These are phyloP conservation scores for Astyanax mexicanus DNA, from an alignment of 2,797 vertebrate species.

Conservation along the genomic window DNA sequence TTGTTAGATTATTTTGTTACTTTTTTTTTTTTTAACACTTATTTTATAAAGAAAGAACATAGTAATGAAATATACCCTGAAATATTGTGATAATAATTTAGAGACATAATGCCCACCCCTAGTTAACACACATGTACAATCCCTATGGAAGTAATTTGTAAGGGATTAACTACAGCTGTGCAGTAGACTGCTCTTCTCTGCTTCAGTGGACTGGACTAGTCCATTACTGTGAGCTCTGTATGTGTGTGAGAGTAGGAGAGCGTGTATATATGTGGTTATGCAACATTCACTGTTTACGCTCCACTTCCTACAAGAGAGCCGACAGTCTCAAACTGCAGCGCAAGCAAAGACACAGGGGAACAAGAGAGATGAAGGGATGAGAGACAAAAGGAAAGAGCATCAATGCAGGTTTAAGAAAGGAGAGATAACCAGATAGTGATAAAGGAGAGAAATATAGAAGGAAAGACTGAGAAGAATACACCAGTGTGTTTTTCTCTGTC, in stretches of 20 bases:
- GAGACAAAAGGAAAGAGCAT: neutral
- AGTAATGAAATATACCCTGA: too few species aligned
- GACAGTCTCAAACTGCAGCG: neutral
- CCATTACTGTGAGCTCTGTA: neutral
- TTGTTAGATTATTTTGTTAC: too few species aligned
- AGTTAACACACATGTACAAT: neutral
- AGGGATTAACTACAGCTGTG: neutral
- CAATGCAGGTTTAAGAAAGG: neutral
- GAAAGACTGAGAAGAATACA: too few species aligned
- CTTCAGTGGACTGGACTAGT: neutral
- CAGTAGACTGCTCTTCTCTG: neutral
- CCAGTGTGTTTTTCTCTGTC: neutral
- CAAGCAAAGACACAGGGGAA: neutral
- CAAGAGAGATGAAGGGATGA: neutral
- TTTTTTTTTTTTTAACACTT: too few species aligned
- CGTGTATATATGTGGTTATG: constrained; percentile 18
- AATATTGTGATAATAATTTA: too few species aligned
- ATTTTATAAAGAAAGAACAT: too few species aligned
- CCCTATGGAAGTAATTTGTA: neutral
- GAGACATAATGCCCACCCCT: too few species aligned
- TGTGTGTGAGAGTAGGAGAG: neutral
- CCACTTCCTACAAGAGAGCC: constrained; percentile 15
- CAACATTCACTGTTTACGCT: constrained; percentile 14
- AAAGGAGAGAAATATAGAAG: neutral
- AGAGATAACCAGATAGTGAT: neutral